Conservation (phyloP, 2,797 vertebrate genomes). For the Bucorvus abyssinicus region DNA sequence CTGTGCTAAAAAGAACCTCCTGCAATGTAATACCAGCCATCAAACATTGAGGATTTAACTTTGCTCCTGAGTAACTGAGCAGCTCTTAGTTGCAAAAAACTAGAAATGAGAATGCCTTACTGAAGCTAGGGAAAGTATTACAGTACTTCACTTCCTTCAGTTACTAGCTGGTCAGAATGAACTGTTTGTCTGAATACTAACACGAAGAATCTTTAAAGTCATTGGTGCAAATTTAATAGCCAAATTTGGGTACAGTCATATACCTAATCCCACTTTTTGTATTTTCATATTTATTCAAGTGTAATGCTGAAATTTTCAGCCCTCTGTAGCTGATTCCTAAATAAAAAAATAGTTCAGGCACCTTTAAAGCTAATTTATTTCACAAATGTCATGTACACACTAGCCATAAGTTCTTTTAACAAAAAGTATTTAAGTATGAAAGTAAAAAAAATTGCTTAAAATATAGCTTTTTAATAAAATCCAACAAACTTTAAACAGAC, state of each 20-base stretch:
- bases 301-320: not conserved
- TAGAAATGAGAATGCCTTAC: not conserved
- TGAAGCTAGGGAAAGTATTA: not conserved
- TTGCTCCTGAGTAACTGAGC: not conserved
- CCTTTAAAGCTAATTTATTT: conserved; percentile 68
- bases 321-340: not conserved
- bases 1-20: not conserved
- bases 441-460: conserved; percentile 36
- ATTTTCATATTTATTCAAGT: not conserved
- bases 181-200: not conserved
- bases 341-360: not conserved
- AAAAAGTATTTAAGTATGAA: conserved; percentile 61
- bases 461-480: conserved; percentile 38
- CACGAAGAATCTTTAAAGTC: not conserved
- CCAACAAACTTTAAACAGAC: not conserved
- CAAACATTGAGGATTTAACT: not conserved
- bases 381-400: conserved; percentile 60
- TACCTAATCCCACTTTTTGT: not conserved
- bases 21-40: not conserved
- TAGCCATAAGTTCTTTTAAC: conserved; percentile 49
- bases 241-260: not conserved
- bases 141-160: not conserved
- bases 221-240: not conserved
- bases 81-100: not conserved
- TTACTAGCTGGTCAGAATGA: not conserved